Base-by-base conservation (phyloP, 2,113 vertebrate genomes). In the Bettongia penicillata region DNA sequence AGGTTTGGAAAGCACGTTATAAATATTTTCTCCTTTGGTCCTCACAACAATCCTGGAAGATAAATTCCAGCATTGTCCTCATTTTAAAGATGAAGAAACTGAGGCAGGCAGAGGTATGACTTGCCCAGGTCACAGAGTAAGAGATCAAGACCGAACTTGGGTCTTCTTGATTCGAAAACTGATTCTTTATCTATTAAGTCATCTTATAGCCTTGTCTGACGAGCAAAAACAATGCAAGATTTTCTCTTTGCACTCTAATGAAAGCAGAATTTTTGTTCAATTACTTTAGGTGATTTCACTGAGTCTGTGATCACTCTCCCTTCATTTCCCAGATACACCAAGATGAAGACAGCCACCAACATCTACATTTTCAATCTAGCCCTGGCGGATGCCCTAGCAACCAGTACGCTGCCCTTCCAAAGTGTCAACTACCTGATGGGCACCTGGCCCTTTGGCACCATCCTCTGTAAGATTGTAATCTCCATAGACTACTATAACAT, bases 401-500 rank as follows among this genome's bases (percentile, higher is more conserved):
- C 99, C 95, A 99, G 99, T 93, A 99, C 99, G 2, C 98, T 99
- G 53, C 99, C 99, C 0, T 99, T 99, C 98, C 99, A 99, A 98
- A 99, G 99, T 48, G 99, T 99, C 93, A 99, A 99, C 98, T 99
- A 99, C 98, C 98, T 99, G 98, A 99, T 99, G 99, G 99, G 99
- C 51, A 99, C 99, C 0, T 99, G 99, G 99, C 99, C 99, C 0
- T 99, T 99, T 2, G 99, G 99, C 25, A 99, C 99, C 91, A 97
- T 99, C 26, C 98, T 99, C 90, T 99, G 99, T 98, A 99, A 99
- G 98, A 99, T 99, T 0, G 99, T 99, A 91, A 99, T 99, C 98
- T 99, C 99, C 96, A 99, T 99, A 89, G 99, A 99, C 98, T 99
- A 99, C 98, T 99, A 99, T 98, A 99, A 99, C 96, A 99, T 99